A percentile compares a stretch with the other conserved stretches of the same genome.
Conservation (phyloP, 1,140 invertebrate genomes). For the Phocides pigmalion region DNA sequence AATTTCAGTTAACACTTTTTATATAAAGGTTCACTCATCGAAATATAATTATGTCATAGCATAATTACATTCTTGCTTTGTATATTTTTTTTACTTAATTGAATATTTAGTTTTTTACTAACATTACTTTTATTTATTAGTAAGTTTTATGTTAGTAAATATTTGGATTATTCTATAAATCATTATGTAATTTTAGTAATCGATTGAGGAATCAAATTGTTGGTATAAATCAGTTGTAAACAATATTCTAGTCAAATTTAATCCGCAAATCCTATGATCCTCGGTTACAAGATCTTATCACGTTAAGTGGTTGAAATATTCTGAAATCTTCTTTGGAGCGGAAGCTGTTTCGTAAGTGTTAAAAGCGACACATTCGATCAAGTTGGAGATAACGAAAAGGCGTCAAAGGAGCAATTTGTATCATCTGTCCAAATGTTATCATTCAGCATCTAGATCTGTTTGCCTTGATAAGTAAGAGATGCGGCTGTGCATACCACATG, state of each 20-base stretch:
- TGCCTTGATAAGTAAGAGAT: constrained; percentile 38
- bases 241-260: neutral
- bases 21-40: no score
- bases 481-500: neutral
- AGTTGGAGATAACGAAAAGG: constrained; percentile 55
- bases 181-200: no score
- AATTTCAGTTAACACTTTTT: no score
- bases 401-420: constrained; percentile 68
- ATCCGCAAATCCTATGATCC: neutral
- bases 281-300: neutral
- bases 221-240: neutral
- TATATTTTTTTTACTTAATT: no score
- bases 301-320: neutral
- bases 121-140: no score
- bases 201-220: no score
- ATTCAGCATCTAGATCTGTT: constrained; percentile 54
- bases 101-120: no score
- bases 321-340: constrained; percentile 37
- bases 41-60: no score
- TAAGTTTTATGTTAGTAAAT: no score
- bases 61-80: no score
- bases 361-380: constrained; percentile 43
- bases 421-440: constrained; percentile 58
- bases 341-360: constrained; percentile 35
- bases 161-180: no score